A percentile compares a stretch with the other conserved stretches of the same genome.
These are phyloP conservation scores for Lepidonotus clava DNA, from an alignment of 2,888 invertebrate genomes.

Conservation along the genomic window DNA sequence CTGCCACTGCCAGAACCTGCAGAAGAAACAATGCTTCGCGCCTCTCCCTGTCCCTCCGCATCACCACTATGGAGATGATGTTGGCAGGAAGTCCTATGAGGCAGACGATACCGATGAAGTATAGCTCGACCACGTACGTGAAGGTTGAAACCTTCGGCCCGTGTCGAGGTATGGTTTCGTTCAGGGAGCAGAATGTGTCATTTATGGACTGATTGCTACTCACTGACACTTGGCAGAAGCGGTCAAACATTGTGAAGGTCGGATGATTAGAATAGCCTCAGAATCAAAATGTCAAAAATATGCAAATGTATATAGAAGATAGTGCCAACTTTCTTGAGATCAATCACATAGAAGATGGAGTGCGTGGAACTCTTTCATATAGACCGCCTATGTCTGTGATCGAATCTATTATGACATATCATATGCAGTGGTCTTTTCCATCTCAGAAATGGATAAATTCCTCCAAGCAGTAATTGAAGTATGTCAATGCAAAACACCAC, in stretches of 20 bases:
- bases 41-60: conserved; percentile 61
- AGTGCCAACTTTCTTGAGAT: too few species aligned
- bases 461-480: too few species aligned
- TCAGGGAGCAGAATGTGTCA: not conserved
- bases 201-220: not conserved
- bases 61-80: conserved; percentile 60
- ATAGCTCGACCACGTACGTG: conserved; percentile 55
- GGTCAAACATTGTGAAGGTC: conserved; percentile 28
- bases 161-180: not conserved
- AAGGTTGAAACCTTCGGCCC: not conserved
- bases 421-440: too few species aligned
- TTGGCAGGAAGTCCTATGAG: conserved; percentile 61
- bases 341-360: too few species aligned
- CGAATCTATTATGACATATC: too few species aligned
- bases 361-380: too few species aligned
- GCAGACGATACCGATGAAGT: conserved; percentile 60
- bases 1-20: conserved; percentile 63
- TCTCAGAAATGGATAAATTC: too few species aligned
- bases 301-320: too few species aligned
- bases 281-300: too few species aligned
- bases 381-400: too few species aligned
- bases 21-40: conserved; percentile 60
- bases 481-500: too few species aligned
- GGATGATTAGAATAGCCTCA: too few species aligned
- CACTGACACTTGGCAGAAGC: not conserved